These are phyloP conservation scores for Melanotaenia parkinsoni DNA, from an alignment of 2,797 vertebrate genomes.

Conservation along the genomic window DNA sequence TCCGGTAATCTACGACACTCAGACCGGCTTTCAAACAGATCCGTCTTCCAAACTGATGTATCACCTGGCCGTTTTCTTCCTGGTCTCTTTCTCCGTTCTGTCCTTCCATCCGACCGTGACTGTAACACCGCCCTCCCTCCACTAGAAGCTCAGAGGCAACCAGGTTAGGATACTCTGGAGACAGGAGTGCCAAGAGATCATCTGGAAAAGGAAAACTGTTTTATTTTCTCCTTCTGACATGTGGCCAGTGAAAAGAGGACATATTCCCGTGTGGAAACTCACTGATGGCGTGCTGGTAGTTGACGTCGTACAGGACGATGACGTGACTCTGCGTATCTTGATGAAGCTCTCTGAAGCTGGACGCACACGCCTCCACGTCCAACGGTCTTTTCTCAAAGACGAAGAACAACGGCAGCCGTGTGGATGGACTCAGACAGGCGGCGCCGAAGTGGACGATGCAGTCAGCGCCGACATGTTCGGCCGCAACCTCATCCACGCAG, in stretches of 20 bases:
- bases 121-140: constrained; percentile 67
- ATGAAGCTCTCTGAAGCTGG: constrained; percentile 83
- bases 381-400: constrained; percentile 79
- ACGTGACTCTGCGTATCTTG: constrained; percentile 80
- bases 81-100: constrained; percentile 1
- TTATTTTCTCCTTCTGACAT: too few species aligned
- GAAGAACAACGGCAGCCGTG: constrained; percentile 86
- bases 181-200: constrained; percentile 66
- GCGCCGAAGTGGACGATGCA: constrained; percentile 92
- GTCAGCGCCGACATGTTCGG: constrained; percentile 87
- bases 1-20: constrained; percentile 70
- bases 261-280: constrained; percentile 10
- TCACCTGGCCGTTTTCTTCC: constrained; percentile 15
- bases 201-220: constrained; percentile 56
- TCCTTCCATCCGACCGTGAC: constrained; percentile 39
- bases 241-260: too few species aligned
- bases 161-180: constrained; percentile 77
- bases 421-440: constrained; percentile 91
- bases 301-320: constrained; percentile 89
- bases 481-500: constrained; percentile 95
- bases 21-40: constrained; percentile 69
- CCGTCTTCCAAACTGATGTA: constrained; percentile 80
- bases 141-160: constrained; percentile 73
- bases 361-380: constrained; percentile 79
- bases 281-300: constrained; percentile 83